phyloP scores from a whole-genome alignment of 2,888 invertebrate species.

The Copidosoma aretas region DNA sequence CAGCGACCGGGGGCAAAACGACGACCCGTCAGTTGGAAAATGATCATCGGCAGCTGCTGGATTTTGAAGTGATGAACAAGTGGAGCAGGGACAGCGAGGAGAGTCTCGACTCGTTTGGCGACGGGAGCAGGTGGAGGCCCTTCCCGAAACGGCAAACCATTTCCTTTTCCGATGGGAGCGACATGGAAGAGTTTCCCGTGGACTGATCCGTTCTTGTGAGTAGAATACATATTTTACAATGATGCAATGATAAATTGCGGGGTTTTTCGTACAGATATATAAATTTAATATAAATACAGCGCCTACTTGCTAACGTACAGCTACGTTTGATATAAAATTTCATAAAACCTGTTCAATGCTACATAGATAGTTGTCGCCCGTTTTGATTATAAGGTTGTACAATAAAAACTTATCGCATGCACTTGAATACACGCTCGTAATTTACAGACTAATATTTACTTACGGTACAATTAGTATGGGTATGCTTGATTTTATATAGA shows the following conservation, averaged over 20 bases:
- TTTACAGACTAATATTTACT: too few relatives aligned
- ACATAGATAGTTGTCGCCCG: too few relatives aligned
- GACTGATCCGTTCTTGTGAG: neutral
- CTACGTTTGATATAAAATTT: too few relatives aligned
- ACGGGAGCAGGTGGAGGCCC: neutral
- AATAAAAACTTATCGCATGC: too few relatives aligned
- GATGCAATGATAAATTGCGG: neutral
- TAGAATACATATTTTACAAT: neutral
- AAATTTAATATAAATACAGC: neutral
- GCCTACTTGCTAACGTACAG: too few relatives aligned
- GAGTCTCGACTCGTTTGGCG: neutral
- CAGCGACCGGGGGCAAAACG: too few relatives aligned
- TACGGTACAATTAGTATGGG: too few relatives aligned
- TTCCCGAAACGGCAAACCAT: neutral
- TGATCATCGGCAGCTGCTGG: neutral
- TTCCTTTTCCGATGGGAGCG: conserved; percentile 7
- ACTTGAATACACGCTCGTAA: too few relatives aligned
- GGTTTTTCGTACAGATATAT: neutral
- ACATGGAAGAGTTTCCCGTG: conserved; percentile 10
- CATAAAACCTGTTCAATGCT: too few relatives aligned
- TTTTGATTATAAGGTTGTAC: neutral
- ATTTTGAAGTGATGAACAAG: neutral
- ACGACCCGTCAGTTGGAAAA: neutral
- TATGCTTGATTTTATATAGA: too few relatives aligned
- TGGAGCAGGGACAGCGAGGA: conserved; percentile 9